A percentile compares a stretch with the other conserved stretches of the same genome.
These are phyloP conservation scores for Bibio marci DNA, from an alignment of 2,888 invertebrate genomes.

Conservation along the genomic window DNA sequence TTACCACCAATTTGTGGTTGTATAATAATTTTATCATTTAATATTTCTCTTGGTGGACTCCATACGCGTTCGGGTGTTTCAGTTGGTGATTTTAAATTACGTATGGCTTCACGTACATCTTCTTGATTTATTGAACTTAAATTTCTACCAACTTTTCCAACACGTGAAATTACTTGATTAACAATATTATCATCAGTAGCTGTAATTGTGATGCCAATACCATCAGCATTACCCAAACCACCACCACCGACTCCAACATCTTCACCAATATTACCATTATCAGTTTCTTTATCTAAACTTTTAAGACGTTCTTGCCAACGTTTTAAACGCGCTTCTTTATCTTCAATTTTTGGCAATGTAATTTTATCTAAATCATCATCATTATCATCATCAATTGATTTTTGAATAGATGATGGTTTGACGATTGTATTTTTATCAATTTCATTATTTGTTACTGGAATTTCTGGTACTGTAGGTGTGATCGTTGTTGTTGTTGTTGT, in stretches of 20 bases:
- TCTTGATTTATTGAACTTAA: slow-evolving; percentile 53
- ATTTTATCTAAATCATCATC: slow-evolving; percentile 1
- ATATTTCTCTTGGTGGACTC: slow-evolving; percentile 31
- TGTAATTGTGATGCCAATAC: slow-evolving; percentile 1
- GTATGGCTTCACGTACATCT: slow-evolving; percentile 49
- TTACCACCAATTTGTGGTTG: slow-evolving; percentile 8
- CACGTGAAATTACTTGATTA: slow-evolving; percentile 11
- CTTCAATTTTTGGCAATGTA: slow-evolving; percentile 23
- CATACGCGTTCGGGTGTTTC: slow-evolving; percentile 42
- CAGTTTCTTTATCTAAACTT: slow-evolving; percentile 30
- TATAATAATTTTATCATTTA: slow-evolving; percentile 11
- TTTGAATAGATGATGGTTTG: slow-evolving; percentile 18
- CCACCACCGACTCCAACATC: slow-evolving; percentile 32
- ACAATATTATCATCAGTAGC: no score
- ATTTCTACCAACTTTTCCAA: slow-evolving; percentile 35
- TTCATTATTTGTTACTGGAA: slow-evolving; percentile 26
- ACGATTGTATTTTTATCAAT: slow-evolving; percentile 16
- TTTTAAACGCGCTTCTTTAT: slow-evolving; percentile 42
- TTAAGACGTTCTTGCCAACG: slow-evolving; percentile 56
- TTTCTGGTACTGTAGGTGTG: slow-evolving; percentile 20
- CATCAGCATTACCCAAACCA: slow-evolving; percentile 8
- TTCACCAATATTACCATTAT: slow-evolving; percentile 22
- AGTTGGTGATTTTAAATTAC: slow-evolving; percentile 44
- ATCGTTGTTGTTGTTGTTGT: neutral
- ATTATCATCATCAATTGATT: slow-evolving; percentile 4